phyloP scores from a whole-genome alignment of 2,797 vertebrate species.

The Mormyrops attenuatus region DNA sequence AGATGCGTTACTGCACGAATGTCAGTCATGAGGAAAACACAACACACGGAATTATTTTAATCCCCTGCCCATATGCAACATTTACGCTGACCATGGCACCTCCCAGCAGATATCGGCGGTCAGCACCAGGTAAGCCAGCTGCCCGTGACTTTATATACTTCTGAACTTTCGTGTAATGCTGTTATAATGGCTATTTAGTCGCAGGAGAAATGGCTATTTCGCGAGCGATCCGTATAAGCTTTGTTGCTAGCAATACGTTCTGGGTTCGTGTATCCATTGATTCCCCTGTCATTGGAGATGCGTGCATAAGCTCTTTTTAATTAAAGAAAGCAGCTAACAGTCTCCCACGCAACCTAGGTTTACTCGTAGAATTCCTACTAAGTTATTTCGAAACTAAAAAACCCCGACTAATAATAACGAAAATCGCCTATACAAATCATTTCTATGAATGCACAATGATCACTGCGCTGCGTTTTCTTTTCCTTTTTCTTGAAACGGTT shows the following conservation, averaged over 20 bases:
- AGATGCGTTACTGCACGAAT: slow-evolving; percentile 45
- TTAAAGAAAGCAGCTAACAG: slow-evolving; percentile 4
- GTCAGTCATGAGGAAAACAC: slow-evolving; percentile 47
- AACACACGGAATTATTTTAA: slow-evolving; percentile 47
- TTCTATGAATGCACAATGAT: background rate
- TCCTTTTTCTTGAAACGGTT: slow-evolving; percentile 29
- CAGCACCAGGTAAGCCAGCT: slow-evolving; percentile 50
- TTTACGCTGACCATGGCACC: slow-evolving; percentile 38
- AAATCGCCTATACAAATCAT: background rate
- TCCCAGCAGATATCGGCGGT: slow-evolving; percentile 35
- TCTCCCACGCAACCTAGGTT: background rate
- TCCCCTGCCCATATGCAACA: slow-evolving; percentile 34
- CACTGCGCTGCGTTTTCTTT: background rate
- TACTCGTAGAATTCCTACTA: background rate
- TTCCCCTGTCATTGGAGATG: slow-evolving; percentile 16
- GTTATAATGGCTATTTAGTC: slow-evolving; percentile 5
- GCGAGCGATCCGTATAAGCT: background rate
- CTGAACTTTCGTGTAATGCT: background rate
- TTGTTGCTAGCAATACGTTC: background rate
- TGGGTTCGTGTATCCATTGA: slow-evolving; percentile 20
- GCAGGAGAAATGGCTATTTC: background rate
- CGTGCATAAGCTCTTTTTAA: slow-evolving; percentile 16
- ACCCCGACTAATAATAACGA: background rate
- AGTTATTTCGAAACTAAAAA: background rate
- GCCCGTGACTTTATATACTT: slow-evolving; percentile 32